phyloP scores from a whole-genome alignment of 2,797 vertebrate genomes.

The Vespertilio murinus region DNA sequence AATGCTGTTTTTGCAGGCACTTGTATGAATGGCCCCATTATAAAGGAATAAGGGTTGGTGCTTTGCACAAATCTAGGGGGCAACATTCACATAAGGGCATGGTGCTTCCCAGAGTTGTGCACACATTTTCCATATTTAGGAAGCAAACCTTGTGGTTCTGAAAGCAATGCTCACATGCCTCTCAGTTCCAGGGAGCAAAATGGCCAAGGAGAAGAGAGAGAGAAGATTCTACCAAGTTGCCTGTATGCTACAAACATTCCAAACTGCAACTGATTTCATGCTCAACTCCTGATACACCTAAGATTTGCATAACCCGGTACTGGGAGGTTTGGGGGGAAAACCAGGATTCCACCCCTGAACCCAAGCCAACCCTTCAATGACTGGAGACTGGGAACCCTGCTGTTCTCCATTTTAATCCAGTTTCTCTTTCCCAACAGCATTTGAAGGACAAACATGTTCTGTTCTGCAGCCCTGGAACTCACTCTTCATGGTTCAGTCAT shows the following conservation, averaged over 20 bases:
- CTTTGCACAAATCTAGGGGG: background rate
- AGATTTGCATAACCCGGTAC: slow-evolving; percentile 84
- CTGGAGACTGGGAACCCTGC: slow-evolving; percentile 77
- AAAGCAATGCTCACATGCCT: background rate
- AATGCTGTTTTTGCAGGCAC: background rate
- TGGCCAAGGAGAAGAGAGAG: background rate
- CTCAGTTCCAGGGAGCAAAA: background rate
- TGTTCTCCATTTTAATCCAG: slow-evolving; percentile 61
- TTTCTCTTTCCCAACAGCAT: slow-evolving; percentile 79
- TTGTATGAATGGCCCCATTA: background rate
- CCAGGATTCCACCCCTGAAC: slow-evolving; percentile 81
- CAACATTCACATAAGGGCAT: background rate
- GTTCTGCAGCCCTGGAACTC: slow-evolving; percentile 74
- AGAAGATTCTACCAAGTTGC: background rate
- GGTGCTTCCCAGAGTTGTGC: background rate
- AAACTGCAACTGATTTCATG: slow-evolving; percentile 77
- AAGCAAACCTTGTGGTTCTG: background rate
- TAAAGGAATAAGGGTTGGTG: background rate
- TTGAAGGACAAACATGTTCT: slow-evolving; percentile 73
- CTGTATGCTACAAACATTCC: background rate
- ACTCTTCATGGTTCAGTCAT: slow-evolving; percentile 78
- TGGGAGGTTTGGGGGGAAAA: slow-evolving; percentile 82
- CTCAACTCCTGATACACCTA: slow-evolving; percentile 81
- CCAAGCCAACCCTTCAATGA: slow-evolving; percentile 79
- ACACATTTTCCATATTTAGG: too few species aligned